Evolutionary conservation across 2,113 vertebrate species (phyloP).

Genomic region (Scartelaos histophorus): DNA sequence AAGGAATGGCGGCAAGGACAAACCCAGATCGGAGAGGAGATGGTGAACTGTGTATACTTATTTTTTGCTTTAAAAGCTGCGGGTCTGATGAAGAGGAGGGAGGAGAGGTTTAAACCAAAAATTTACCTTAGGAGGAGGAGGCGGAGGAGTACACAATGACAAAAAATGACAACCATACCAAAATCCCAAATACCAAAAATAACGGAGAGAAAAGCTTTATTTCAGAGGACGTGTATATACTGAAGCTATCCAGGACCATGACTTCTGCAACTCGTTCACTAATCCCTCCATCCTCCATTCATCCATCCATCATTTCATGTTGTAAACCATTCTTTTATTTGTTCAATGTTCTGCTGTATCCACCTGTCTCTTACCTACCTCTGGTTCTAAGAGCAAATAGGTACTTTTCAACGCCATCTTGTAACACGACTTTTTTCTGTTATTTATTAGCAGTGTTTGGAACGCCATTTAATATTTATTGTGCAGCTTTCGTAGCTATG

Average conservation of each 20-base stretch:
- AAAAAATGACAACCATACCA: slow-evolving; percentile 78
- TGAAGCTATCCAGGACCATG: slow-evolving; percentile 80
- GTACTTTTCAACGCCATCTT: slow-evolving; percentile 25
- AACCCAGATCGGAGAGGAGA: slow-evolving; percentile 38
- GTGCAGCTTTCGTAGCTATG: slow-evolving; percentile 32
- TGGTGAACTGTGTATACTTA: slow-evolving; percentile 60
- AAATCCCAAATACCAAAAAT: slow-evolving; percentile 85
- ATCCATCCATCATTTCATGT: slow-evolving; percentile 41
- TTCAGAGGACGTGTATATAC: slow-evolving; percentile 83
- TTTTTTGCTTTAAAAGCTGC: slow-evolving; percentile 62
- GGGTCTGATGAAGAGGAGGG: slow-evolving; percentile 68
- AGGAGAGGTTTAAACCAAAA: slow-evolving; percentile 79
- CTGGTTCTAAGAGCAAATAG: slow-evolving; percentile 59
- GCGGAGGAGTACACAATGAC: slow-evolving; percentile 73
- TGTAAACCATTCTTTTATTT: slow-evolving; percentile 52
- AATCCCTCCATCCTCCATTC: slow-evolving; percentile 52
- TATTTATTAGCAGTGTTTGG: slow-evolving; percentile 66
- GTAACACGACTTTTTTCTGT: slow-evolving; percentile 31
- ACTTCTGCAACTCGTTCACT: slow-evolving; percentile 51
- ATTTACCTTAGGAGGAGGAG: slow-evolving; percentile 67
- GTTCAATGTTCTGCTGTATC: slow-evolving; percentile 35
- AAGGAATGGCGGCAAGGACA: slow-evolving; percentile 63
- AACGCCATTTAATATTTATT: slow-evolving; percentile 65
- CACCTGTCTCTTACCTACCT: slow-evolving; percentile 61
- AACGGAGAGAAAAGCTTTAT: slow-evolving; percentile 84